Percentiles rank a stretch among this genome's conserved stretches.
phyloP scores from a whole-genome alignment of 2,888 invertebrate genomes.

The Liopterus haemorrhoidalis region DNA sequence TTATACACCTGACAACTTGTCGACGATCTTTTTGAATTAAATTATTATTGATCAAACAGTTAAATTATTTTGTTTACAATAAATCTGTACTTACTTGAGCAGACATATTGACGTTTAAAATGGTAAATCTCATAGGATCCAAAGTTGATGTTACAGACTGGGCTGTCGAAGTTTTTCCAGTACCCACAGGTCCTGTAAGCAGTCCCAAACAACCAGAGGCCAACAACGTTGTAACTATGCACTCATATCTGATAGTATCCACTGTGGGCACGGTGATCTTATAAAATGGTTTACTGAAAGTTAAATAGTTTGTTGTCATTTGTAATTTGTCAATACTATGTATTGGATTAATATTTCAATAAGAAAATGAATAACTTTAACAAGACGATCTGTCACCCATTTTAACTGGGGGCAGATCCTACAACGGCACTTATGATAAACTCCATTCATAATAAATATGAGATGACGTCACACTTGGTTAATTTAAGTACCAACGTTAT shows the following conservation, averaged over 20 bases:
- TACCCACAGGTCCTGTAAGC: conserved; percentile 80
- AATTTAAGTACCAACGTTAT: too few species aligned
- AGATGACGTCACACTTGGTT: too few species aligned
- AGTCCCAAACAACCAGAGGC: conserved; percentile 63
- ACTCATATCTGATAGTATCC: conserved; percentile 80
- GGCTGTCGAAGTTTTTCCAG: conserved; percentile 77
- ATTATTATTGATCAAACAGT: neutral
- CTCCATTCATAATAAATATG: too few species aligned
- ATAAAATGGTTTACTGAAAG: conserved; percentile 67
- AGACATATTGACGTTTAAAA: conserved; percentile 79
- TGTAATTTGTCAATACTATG: too few species aligned
- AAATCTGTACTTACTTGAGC: conserved; percentile 55
- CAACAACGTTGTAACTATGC: conserved; percentile 62
- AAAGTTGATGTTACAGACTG: conserved; percentile 59
- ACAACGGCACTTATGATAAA: too few species aligned
- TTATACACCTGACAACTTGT: too few species aligned
- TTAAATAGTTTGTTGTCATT: conserved; percentile 9
- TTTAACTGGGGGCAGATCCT: too few species aligned
- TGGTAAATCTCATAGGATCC: conserved; percentile 53
- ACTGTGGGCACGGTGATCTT: conserved; percentile 81
- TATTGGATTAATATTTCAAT: too few species aligned
- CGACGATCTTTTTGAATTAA: too few species aligned
- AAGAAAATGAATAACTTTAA: conserved; percentile 8
- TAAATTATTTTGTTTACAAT: neutral
- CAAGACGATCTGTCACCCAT: conserved; percentile 17